These are phyloP conservation scores for Drepana arcuata DNA, from an alignment of 1,140 invertebrate genomes.

Conservation along the genomic window DNA sequence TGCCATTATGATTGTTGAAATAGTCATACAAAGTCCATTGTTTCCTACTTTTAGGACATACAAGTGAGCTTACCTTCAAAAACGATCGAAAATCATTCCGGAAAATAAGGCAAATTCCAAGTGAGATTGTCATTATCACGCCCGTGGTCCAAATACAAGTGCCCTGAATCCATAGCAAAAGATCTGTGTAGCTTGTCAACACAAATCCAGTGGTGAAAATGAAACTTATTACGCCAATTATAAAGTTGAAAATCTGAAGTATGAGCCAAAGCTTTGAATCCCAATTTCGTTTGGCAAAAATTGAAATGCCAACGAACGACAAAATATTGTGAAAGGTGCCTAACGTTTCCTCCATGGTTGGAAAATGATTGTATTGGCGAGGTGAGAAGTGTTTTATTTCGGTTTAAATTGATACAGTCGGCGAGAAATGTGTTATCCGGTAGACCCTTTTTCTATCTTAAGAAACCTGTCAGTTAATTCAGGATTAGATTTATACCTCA, in stretches of 20 bases:
- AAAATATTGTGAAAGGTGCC: conserved; percentile 34
- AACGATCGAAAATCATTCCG: conserved; percentile 33
- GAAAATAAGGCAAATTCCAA: conserved; percentile 40
- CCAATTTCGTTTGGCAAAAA: conserved; percentile 41
- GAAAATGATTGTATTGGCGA: no score
- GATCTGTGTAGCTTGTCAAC: conserved; percentile 22
- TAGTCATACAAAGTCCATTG: no score
- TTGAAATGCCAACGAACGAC: conserved; percentile 39
- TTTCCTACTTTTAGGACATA: no score
- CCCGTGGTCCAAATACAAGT: conserved; percentile 53
- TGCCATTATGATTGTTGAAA: no score
- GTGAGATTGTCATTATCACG: conserved; percentile 48
- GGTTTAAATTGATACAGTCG: no score
- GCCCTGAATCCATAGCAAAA: conserved; percentile 42
- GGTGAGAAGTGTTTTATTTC: no score
- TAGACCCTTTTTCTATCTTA: no score
- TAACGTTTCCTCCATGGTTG: conserved; percentile 45
- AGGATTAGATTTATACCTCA: no score
- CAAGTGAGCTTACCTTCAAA: no score
- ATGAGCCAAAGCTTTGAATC: conserved; percentile 35
- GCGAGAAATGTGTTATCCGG: no score
- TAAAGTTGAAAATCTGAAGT: conserved; percentile 40
- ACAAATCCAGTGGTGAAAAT: conserved; percentile 46
- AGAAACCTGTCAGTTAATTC: no score
- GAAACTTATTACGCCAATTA: conserved; percentile 34